Evolutionary conservation across 23 tunicate genomes (phyloP).

Genomic region (Trididemnum clinides): DNA sequence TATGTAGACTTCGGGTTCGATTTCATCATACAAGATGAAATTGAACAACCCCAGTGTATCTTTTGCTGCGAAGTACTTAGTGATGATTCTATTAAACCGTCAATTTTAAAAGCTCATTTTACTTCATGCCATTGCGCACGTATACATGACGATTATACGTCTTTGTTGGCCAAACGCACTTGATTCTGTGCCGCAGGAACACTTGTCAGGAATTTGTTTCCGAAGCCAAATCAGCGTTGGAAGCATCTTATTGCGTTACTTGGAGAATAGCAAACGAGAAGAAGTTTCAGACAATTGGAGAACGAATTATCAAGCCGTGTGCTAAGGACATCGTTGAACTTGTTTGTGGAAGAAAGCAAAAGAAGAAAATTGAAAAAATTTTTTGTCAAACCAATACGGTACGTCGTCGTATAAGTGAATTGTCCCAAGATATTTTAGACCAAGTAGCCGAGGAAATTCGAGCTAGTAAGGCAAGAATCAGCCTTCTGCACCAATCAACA

Average conservation of each 20-base stretch:
- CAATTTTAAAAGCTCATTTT: constrained; percentile 38
- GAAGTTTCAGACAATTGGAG: constrained; percentile 24
- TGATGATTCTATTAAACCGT: constrained; percentile 33
- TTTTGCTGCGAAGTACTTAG: constrained; percentile 34
- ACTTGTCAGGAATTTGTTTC: constrained; percentile 2
- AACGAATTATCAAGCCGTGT: constrained; percentile 13
- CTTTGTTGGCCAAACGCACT: constrained; percentile 32
- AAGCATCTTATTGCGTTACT: constrained; percentile 21
- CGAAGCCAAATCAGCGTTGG: constrained; percentile 30
- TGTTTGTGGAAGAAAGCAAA: constrained; percentile 21
- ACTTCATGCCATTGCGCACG: constrained; percentile 35
- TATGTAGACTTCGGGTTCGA: constrained; percentile 31
- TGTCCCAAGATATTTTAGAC: constrained; percentile 29
- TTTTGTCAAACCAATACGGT: constrained; percentile 19
- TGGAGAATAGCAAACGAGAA: constrained; percentile 21
- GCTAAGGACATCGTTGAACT: constrained; percentile 35
- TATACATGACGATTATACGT: constrained; percentile 18
- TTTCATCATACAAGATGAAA: constrained; percentile 3
- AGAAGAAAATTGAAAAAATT: constrained; percentile 27
- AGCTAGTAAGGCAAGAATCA: constrained; percentile 32
- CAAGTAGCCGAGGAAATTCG: constrained; percentile 36
- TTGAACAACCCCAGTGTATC: constrained; percentile 34
- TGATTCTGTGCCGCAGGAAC: constrained; percentile 41
- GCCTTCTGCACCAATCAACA: too few relatives aligned
- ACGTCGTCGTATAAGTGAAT: constrained; percentile 31